A percentile compares a stretch with the other conserved stretches of the same genome.
Evolutionary conservation across 1,140 invertebrate genomes (phyloP).

Genomic region (Drosophila parabipectinata): DNA sequence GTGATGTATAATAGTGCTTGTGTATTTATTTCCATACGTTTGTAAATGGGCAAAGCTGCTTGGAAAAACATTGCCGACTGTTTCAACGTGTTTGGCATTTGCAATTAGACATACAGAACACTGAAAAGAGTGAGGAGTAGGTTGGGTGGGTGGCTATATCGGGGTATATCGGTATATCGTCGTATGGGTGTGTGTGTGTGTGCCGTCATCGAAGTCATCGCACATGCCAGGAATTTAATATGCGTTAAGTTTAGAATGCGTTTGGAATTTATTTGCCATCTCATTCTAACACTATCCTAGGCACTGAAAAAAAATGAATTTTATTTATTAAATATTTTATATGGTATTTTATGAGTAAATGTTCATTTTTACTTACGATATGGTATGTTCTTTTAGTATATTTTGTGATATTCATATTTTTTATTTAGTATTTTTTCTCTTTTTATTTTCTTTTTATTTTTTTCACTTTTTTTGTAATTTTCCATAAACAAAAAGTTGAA

Average conservation of each 20-base stretch:
- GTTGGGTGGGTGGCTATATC: constrained; percentile 13
- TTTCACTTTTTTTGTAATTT: constrained; percentile 29
- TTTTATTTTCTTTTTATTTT: constrained; percentile 6
- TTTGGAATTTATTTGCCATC: constrained; percentile 62
- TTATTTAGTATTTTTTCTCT: neutral
- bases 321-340: constrained; percentile 2
- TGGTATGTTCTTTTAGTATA: neutral
- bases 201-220: constrained; percentile 64
- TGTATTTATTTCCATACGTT: constrained; percentile 7
- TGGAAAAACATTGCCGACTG: constrained; percentile 42
- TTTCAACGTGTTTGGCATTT: constrained; percentile 73
- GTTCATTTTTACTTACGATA: too few relatives aligned
- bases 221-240: constrained; percentile 69
- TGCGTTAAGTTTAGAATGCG: constrained; percentile 66
- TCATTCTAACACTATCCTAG: constrained; percentile 1
- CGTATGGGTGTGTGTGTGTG: constrained; percentile 25
- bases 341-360: neutral
- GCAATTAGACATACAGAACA: constrained; percentile 62
- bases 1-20: neutral
- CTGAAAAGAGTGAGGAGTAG: neutral
- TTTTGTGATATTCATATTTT: neutral
- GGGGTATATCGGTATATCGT: neutral
- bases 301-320: constrained; percentile 12
- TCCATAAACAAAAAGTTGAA: constrained; percentile 28
- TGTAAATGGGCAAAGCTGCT: constrained; percentile 67